Conservation (phyloP, 1,140 invertebrate species). For the Antheraea pernyi region DNA sequence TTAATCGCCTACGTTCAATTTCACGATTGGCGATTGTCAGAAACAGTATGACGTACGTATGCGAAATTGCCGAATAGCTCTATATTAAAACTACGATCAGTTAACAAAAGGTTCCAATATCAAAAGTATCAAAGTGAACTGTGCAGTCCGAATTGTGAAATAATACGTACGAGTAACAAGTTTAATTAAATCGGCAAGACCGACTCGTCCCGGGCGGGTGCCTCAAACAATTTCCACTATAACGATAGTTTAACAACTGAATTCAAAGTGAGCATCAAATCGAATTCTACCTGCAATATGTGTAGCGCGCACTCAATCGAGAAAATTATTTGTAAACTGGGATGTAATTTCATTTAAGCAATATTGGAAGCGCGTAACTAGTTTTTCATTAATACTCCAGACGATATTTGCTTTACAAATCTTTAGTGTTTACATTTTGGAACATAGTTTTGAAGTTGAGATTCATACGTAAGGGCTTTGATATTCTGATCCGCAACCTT, state of each 20-base stretch:
- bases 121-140: background rate
- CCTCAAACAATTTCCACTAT: conserved; percentile 61
- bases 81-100: background rate
- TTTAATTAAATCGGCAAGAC: conserved; percentile 77
- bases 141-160: conserved; percentile 60
- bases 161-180: conserved; percentile 77
- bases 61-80: background rate
- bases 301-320: conserved; percentile 50
- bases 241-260: conserved; percentile 73
- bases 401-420: background rate
- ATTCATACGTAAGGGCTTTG: too few species aligned
- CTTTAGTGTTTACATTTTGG: background rate
- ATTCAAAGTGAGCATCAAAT: conserved; percentile 67
- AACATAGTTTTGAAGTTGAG: background rate
- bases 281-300: conserved; percentile 51
- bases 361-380: background rate
- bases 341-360: conserved; percentile 27
- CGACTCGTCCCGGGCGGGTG: conserved; percentile 32
- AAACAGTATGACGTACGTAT: background rate
- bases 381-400: background rate
- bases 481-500: too few species aligned
- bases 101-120: background rate
- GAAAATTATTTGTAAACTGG: conserved; percentile 57
- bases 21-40: background rate
- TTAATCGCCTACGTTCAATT: conserved; percentile 14